Evolutionary conservation across 2,797 vertebrate genomes (phyloP).

Genomic region (Scyliorhinus canicula): DNA sequence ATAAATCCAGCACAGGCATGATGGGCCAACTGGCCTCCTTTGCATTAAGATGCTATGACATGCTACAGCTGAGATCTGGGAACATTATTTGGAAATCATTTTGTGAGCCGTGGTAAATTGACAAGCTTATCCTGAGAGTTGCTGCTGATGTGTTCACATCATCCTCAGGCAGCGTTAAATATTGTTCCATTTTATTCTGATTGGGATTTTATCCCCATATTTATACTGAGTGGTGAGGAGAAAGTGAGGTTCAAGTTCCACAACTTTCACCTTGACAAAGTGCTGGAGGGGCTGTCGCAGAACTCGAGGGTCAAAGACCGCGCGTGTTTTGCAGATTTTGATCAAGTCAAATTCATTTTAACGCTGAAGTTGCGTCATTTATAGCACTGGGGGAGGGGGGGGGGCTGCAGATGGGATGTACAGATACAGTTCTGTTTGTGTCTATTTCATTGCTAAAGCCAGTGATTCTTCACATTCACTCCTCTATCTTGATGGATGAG

Average conservation of each 20-base stretch:
- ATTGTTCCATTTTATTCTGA: not conserved
- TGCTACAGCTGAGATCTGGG: not conserved
- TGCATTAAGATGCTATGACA: not conserved
- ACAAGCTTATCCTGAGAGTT: no score
- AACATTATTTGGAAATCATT: not conserved
- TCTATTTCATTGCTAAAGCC: not conserved
- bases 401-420: no score
- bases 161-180: not conserved
- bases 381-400: not conserved
- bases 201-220: not conserved
- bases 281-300: not conserved
- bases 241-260: not conserved
- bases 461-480: not conserved
- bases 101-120: not conserved
- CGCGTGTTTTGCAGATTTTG: not conserved
- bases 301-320: not conserved
- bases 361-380: not conserved
- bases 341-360: not conserved
- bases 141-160: not conserved
- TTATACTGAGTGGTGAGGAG: not conserved
- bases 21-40: not conserved
- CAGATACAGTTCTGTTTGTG: not conserved
- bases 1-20: not conserved
- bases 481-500: not conserved
- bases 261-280: not conserved